Evolutionary conservation across 2,888 invertebrate genomes (phyloP), one percentile per base, ranked within the genome.

Genomic region (Chrysina gloriosa): DNA sequence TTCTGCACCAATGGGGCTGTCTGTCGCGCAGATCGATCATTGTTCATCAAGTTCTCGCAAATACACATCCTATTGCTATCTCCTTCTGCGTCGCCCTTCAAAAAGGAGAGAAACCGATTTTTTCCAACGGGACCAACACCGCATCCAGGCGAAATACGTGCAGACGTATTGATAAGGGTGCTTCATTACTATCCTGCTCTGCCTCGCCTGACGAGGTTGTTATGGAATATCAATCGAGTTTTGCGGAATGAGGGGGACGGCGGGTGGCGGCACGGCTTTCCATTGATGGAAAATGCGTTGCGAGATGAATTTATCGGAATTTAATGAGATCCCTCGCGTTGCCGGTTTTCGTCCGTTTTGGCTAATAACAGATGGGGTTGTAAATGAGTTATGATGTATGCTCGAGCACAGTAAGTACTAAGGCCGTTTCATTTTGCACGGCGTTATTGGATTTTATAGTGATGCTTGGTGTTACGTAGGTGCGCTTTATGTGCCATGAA

Each of bases 221-320:
- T 58, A 58, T 39, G 11, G 58, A 58, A 58, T 58, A 58, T 58
- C 58, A 58, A 58, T 58, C 23, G 39, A 39, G 39, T 39, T 39
- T 21, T 25, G 21, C 21, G 39, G 19, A 19, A 3, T 11, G 31
- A 9, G 19, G 19, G 52, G 29, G 52, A 27, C 14, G 25, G 9
- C 2, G 48, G 16, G n/a, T 9, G 48, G 21, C 36, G 36, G 21
- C 42, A n/a, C 47, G 52, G 25, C 39, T n/a, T 58, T 23, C 19
- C 58, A 39, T 58, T 58, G 36, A 58, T 39, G 58, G 58, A 36
- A 31, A 58, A 58, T 25, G 25, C 25, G 58, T 58, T 58, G 58
- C 58, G 42, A 39, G 14, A 58, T 23, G 58, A 52, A 52, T 52
- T 52, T 52, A 52, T 52, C 2, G 52, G 52, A 58, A 25, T 58